Evolutionary conservation across 1,140 invertebrate species (phyloP).

Genomic region (Lepidostoma basale): DNA sequence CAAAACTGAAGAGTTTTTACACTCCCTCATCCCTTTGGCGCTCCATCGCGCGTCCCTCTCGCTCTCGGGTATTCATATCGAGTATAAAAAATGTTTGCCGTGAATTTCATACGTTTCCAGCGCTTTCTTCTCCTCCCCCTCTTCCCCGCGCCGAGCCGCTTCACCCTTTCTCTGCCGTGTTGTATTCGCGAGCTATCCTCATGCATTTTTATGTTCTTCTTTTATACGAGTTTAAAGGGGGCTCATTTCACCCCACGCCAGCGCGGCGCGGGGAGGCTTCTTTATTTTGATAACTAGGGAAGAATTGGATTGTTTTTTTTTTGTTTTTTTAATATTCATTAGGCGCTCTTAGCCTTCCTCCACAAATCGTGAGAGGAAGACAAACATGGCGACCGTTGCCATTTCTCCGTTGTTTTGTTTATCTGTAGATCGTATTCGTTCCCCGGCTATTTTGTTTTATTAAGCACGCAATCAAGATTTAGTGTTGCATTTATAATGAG

Average conservation of each 20-base stretch:
- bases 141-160: constrained; percentile 34
- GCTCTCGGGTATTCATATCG: constrained; percentile 39
- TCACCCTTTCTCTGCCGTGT: constrained; percentile 61
- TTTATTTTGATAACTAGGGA: constrained; percentile 61
- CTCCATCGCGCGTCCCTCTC: constrained; percentile 40
- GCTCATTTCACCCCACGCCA: constrained; percentile 48
- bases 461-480: constrained; percentile 40
- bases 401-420: constrained; percentile 27
- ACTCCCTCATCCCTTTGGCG: constrained; percentile 15
- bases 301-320: constrained; percentile 47
- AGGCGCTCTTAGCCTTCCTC: constrained; percentile 36
- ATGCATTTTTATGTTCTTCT: constrained; percentile 66
- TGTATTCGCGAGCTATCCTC: constrained; percentile 58
- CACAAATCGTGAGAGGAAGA: constrained; percentile 39
- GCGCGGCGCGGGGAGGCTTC: constrained; percentile 54
- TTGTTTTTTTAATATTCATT: constrained; percentile 47
- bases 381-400: constrained; percentile 29
- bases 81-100: constrained; percentile 44
- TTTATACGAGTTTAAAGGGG: constrained; percentile 64
- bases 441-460: constrained; percentile 26
- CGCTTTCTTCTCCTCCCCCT: constrained; percentile 34
- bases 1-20: constrained; percentile 24
- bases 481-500: constrained; percentile 34
- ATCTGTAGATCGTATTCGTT: constrained; percentile 26
- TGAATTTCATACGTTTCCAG: constrained; percentile 43